Percentiles rank a stretch among this genome's conserved stretches.
These are phyloP conservation scores for Spodoptera litura DNA, from an alignment of 1,140 invertebrate genomes.

Conservation along the genomic window DNA sequence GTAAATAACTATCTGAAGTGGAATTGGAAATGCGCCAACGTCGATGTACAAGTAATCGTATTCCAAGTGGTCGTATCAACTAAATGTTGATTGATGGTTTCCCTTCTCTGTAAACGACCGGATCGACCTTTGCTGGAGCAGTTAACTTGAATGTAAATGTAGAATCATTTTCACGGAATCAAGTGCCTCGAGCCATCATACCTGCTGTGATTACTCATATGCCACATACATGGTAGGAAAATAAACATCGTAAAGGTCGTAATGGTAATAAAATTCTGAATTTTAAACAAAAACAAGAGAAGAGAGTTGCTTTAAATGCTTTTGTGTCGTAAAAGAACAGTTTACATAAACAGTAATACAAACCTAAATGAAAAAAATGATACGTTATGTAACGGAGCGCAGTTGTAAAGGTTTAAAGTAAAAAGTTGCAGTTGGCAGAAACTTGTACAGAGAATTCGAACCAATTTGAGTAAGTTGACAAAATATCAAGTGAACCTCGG, in stretches of 20 bases:
- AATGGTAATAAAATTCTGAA: constrained; percentile 6
- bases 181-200: constrained; percentile 41
- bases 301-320: not conserved
- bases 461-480: constrained; percentile 48
- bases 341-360: constrained; percentile 32
- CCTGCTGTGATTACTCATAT: constrained; percentile 37
- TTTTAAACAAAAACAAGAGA: not conserved
- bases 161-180: constrained; percentile 51
- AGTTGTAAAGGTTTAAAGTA: constrained; percentile 8
- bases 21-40: constrained; percentile 77
- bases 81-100: constrained; percentile 80
- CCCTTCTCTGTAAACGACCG: constrained; percentile 71
- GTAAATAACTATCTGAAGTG: constrained; percentile 46
- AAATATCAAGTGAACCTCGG: constrained; percentile 57
- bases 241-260: constrained; percentile 5
- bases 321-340: not conserved
- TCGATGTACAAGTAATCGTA: constrained; percentile 75
- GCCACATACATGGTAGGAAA: not conserved
- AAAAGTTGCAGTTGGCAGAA: not conserved
- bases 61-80: constrained; percentile 78
- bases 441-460: constrained; percentile 25
- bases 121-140: constrained; percentile 65
- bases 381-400: constrained; percentile 30
- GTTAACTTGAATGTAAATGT: constrained; percentile 58
- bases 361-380: constrained; percentile 1